These are phyloP conservation scores for Drosophila athabasca DNA, from an alignment of 1,140 invertebrate species.

Conservation along the genomic window DNA sequence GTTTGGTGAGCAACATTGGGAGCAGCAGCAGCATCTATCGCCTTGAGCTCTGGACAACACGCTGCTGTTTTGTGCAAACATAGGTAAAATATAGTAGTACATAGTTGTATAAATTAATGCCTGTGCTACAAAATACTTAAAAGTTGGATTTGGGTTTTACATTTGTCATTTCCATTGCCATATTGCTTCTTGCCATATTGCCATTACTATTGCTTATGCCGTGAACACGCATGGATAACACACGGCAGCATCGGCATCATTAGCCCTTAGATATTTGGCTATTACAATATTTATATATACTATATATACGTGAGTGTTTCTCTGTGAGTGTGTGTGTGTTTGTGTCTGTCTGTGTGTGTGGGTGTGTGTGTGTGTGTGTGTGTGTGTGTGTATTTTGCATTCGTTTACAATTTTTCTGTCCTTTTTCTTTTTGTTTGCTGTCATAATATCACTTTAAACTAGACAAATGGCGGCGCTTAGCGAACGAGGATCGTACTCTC, in stretches of 20 bases:
- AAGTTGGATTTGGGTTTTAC: slow-evolving; percentile 30
- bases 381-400: slow-evolving; percentile 31
- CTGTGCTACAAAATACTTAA: slow-evolving; percentile 76
- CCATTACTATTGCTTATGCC: slow-evolving; percentile 35
- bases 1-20: slow-evolving; percentile 19
- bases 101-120: slow-evolving; percentile 74
- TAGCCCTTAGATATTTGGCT: slow-evolving; percentile 16
- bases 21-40: slow-evolving; percentile 10
- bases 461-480: slow-evolving; percentile 74
- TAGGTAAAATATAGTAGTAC: slow-evolving; percentile 63
- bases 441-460: slow-evolving; percentile 79
- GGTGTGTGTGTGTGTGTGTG: slow-evolving; percentile 6
- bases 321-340: slow-evolving; percentile 1
- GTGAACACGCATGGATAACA: slow-evolving; percentile 31
- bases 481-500: slow-evolving; percentile 49
- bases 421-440: slow-evolving; percentile 42
- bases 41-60: slow-evolving; percentile 32
- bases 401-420: slow-evolving; percentile 43
- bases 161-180: slow-evolving; percentile 23
- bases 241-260: slow-evolving; percentile 5
- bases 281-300: slow-evolving; percentile 39
- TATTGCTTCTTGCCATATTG: slow-evolving; percentile 2
- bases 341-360: no score
- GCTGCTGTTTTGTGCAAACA: slow-evolving; percentile 68
- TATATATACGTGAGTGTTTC: slow-evolving; percentile 10